Base-by-base conservation (phyloP, 1,140 invertebrate genomes). In the Bombus pyrosoma region DNA sequence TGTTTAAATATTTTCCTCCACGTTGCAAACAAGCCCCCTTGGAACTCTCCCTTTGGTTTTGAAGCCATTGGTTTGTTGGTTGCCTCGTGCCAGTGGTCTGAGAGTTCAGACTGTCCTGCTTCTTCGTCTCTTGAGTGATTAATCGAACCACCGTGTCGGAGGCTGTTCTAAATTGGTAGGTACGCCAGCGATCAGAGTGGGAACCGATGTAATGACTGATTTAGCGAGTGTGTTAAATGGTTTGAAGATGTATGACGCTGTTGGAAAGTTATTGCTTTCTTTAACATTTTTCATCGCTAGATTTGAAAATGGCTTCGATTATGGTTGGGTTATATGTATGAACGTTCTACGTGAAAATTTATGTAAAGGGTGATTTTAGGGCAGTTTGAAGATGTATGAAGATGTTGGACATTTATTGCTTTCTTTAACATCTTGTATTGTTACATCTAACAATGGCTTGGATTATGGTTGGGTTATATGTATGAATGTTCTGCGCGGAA, bases 1-100 rank as follows among this genome's bases (percentile, higher is more conserved):
- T 34, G 15, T 59, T 25, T 82, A 82, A 82, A 82, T 82, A 82
- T 82, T 82, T 82, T 82, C 39, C 10, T 43, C 18, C 32, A 0
- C 18, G 79, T 39, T 41, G 18, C 69, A 22, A 64, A 25, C 79
- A 39, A 32, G 6, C 15, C 13, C 8, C 78, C 57, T 34, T 3
- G 18, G 3, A 39, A 13, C 32, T 25, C 43, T 25, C 75, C 41
- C 41, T 57, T 32, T 57, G 41, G n/a, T 43, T 79, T 79, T 34
- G 25, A 68, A 53, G 37, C 37, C 12, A 28, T n/a, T 22, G 28
- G 71, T 43, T 43, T 8, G 53, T 59, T 22, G 25, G n/a, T 32
- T 39, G 12, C 32, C 69, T 41, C 25, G 69, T 43, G 69, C 10
- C 69, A n/a, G 6, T 12, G 69, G 4, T 41, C 4, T 4, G 28